Evolutionary conservation across 2,113 vertebrate genomes (phyloP).

Genomic region (Pseudolaguvia tuberculata): DNA sequence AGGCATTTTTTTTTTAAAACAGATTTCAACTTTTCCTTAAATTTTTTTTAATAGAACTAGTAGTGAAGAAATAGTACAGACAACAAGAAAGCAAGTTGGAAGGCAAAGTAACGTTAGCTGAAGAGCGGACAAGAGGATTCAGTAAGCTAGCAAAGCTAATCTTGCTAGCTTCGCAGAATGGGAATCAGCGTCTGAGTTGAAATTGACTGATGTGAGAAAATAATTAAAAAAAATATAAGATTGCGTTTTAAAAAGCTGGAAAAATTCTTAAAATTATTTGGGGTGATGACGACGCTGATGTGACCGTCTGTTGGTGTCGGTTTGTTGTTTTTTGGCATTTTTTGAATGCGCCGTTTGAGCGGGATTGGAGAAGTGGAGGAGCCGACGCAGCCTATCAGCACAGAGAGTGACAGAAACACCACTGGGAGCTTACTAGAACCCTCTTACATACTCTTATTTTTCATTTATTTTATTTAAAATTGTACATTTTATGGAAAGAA

Average conservation of each 20-base stretch:
- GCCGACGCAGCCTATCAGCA: constrained; percentile 52
- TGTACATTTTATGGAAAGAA: not conserved
- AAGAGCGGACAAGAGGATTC: constrained; percentile 42
- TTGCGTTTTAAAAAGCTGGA: constrained; percentile 26
- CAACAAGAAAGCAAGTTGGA: constrained; percentile 19
- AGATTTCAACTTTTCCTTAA: not conserved
- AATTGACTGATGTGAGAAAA: constrained; percentile 36
- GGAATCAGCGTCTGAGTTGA: constrained; percentile 43
- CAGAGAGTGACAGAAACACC: constrained; percentile 8
- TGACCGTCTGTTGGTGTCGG: constrained; percentile 11
- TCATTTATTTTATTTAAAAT: not conserved
- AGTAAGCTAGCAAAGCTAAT: constrained; percentile 43
- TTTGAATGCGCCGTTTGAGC: constrained; percentile 70
- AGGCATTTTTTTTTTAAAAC: not conserved
- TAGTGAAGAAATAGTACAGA: not conserved
- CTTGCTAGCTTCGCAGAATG: constrained; percentile 39
- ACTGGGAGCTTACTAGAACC: constrained; percentile 34
- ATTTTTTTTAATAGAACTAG: too few relatives aligned
- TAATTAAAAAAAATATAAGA: constrained; percentile 31
- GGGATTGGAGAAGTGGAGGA: constrained; percentile 64
- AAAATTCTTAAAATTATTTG: constrained; percentile 47
- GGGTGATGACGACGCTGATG: constrained; percentile 17
- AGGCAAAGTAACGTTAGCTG: constrained; percentile 35
- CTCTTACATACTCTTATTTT: not conserved
- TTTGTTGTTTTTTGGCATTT: constrained; percentile 53